A percentile compares a stretch with the other conserved stretches of the same genome.
Evolutionary conservation across 1,140 invertebrate species (phyloP).

Genomic region (Brachionus rubens): DNA sequence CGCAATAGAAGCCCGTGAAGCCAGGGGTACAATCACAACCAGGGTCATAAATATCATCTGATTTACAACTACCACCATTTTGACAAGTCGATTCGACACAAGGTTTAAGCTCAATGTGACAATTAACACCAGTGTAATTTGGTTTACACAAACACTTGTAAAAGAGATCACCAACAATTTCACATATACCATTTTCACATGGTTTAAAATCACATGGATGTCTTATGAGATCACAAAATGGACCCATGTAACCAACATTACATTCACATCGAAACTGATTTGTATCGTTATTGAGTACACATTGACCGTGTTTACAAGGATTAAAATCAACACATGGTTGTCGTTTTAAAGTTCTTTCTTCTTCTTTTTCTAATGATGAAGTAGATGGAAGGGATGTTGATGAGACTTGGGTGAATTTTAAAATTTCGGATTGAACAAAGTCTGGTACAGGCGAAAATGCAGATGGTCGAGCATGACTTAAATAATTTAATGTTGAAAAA

Average conservation of each 20-base stretch:
- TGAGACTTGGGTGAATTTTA: background rate
- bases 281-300: background rate
- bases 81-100: conserved; percentile 7
- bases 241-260: conserved; percentile 22
- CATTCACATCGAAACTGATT: conserved; percentile 38
- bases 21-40: conserved; percentile 69
- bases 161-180: background rate
- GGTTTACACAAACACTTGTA: conserved; percentile 45
- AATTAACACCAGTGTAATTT: conserved; percentile 46
- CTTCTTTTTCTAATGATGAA: background rate
- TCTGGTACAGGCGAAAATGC: conserved; percentile 3
- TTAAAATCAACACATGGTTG: conserved; percentile 42
- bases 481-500: background rate
- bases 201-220: conserved; percentile 38
- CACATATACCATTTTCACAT: conserved; percentile 40
- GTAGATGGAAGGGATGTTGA: background rate
- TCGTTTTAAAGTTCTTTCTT: background rate
- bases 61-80: conserved; percentile 40
- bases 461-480: background rate
- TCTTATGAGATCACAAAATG: conserved; percentile 38
- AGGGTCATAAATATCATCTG: conserved; percentile 47
- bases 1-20: conserved; percentile 74
- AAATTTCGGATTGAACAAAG: background rate
- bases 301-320: conserved; percentile 40
- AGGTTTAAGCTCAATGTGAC: conserved; percentile 45